Base-by-base conservation (phyloP, 2,113 vertebrate genomes). In the Strix uralensis region DNA sequence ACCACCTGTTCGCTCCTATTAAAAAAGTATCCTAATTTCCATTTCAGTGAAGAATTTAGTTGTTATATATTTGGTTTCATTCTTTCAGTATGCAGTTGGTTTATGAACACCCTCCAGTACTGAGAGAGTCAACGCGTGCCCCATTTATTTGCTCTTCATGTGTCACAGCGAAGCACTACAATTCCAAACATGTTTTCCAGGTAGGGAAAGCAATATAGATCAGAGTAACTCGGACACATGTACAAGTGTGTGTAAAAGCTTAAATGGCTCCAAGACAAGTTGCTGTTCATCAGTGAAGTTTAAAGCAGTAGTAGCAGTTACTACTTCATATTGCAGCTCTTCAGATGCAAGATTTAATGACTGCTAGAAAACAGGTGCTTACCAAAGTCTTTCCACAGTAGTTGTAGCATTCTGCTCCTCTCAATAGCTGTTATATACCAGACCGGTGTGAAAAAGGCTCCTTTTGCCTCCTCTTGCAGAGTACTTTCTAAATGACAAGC, bases 1-100 rank as follows among this genome's bases (percentile, higher is more conserved):
- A 94, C 95, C 98, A 98, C 98, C 98, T 98, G 97, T 95, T 98
- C 29, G 0, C 47, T 92, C 80, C 90, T 95, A 74, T 82, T 63
- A 95, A 94, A 69, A 69, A 63, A 46, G 62, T 11, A 8, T 62
- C 63, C 29, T 67, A 42, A 96, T 95, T 97, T 96, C 77, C 81
- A 73, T 91, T 93, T 92, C 88, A 84, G 66, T 34, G 38, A 91
- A 42, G 52, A 92, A 54, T 90, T 96, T 92, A 87, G 89, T 95
- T 92, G 74, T 81, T 54, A 19, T 11, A 15, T 29, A 49, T 83
- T 92, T 78, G 47, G 30, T 77, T 91, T 84, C 79, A 23, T 81
- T 82, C 70, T 94, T 83, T 89, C 92, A 94, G 73, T 61, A 77
- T 34, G 57, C 36, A 86, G n/a, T 81, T 78, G 73, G 40, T 85